phyloP scores from a whole-genome alignment of 2,888 invertebrate genomes.

The Buathra laborator region DNA sequence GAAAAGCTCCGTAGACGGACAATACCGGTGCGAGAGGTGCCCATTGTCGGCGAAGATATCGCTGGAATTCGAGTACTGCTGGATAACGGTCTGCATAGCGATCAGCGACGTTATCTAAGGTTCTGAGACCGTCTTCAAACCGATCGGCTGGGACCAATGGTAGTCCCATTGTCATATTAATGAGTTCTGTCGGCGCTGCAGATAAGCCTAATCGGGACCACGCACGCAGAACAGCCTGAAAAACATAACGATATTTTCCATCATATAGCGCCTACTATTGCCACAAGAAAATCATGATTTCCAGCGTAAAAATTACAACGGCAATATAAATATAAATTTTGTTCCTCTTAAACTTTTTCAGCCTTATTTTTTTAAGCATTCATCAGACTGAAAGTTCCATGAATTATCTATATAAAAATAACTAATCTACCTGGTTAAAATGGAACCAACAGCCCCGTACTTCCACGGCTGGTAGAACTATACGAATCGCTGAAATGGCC shows the following conservation, averaged over 20 bases:
- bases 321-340: background rate
- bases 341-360: no score
- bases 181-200: slow-evolving; percentile 7
- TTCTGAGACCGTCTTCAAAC: slow-evolving; percentile 6
- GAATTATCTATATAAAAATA: background rate
- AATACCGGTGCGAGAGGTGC: slow-evolving; percentile 23
- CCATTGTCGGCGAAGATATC: slow-evolving; percentile 25
- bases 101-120: slow-evolving; percentile 3
- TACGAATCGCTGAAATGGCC: slow-evolving; percentile 50
- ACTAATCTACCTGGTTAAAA: slow-evolving; percentile 55
- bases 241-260: background rate
- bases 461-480: slow-evolving; percentile 46
- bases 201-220: background rate
- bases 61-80: background rate
- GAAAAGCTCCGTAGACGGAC: slow-evolving; percentile 15
- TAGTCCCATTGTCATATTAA: slow-evolving; percentile 37
- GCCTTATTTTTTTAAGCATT: no score
- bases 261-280: no score
- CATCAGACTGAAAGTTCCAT: background rate
- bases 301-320: background rate
- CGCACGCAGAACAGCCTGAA: background rate
- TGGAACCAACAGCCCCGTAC: slow-evolving; percentile 68
- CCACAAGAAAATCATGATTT: background rate
- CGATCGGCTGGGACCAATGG: slow-evolving; percentile 35
- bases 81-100: slow-evolving; percentile 7